Conservation (phyloP, 2,113 vertebrate genomes). For the Taurulus bubalis region DNA sequence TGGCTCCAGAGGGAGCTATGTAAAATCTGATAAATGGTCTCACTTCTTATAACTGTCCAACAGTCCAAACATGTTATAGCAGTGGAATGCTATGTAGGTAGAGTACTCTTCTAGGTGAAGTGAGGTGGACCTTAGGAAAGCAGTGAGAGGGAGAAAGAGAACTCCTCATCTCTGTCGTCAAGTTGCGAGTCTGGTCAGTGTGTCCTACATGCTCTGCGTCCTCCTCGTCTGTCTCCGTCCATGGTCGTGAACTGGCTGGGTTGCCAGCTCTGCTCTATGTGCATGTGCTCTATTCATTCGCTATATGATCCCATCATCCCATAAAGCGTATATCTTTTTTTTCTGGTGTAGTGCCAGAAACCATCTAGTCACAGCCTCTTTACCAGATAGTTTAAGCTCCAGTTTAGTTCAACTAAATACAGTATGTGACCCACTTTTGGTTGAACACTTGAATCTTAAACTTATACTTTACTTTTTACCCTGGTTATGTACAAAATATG, state of each 20-base stretch:
- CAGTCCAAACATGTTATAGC: background rate
- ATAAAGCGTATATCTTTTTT: background rate
- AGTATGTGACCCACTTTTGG: slow-evolving; percentile 10
- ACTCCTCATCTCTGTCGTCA: background rate
- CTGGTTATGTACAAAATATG: background rate
- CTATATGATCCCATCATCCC: background rate
- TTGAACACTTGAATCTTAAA: slow-evolving; percentile 4
- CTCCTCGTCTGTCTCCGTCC: background rate
- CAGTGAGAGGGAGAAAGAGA: background rate
- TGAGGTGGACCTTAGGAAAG: background rate
- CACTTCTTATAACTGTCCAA: background rate
- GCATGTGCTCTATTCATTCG: background rate
- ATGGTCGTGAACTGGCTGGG: background rate
- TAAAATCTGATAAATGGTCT: background rate
- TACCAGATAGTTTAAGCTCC: background rate
- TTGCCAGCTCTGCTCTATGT: background rate
- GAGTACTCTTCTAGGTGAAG: background rate
- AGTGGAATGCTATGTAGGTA: background rate
- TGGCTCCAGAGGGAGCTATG: background rate
- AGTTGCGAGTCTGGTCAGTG: background rate
- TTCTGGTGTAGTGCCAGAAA: background rate
- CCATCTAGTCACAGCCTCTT: background rate
- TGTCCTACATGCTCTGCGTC: background rate
- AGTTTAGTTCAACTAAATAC: background rate
- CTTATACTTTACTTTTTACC: background rate